phyloP scores from a whole-genome alignment of 2,888 invertebrate species.

The Ophion ellenae region DNA sequence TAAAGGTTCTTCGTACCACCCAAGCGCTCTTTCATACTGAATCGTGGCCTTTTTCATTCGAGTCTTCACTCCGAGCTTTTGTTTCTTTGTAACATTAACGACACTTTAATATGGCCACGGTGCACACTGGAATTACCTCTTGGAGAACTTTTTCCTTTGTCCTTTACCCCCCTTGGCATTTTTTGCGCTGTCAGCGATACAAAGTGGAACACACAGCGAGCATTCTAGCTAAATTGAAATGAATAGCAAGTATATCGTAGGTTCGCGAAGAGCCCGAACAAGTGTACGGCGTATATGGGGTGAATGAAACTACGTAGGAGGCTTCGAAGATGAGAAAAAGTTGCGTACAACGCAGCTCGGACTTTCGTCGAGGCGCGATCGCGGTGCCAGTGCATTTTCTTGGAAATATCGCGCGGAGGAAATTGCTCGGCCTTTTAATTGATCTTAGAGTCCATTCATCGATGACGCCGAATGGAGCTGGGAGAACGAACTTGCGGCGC shows the following conservation, averaged over 20 bases:
- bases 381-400: slow-evolving; percentile 30
- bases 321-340: slow-evolving; percentile 40
- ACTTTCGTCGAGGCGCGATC: slow-evolving; percentile 42
- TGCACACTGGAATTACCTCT: slow-evolving; percentile 38
- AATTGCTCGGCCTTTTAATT: slow-evolving; percentile 16
- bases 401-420: slow-evolving; percentile 37
- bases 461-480: background rate
- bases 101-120: slow-evolving; percentile 39
- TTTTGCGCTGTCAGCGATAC: slow-evolving; percentile 18
- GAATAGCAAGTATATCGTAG: slow-evolving; percentile 33
- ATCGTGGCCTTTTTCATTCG: slow-evolving; percentile 6
- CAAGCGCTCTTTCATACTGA: slow-evolving; percentile 50
- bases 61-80: slow-evolving; percentile 29
- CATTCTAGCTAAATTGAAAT: slow-evolving; percentile 43
- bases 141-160: slow-evolving; percentile 18
- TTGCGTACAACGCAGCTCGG: slow-evolving; percentile 4
- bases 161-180: slow-evolving; percentile 18
- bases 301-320: slow-evolving; percentile 25
- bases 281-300: background rate
- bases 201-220: slow-evolving; percentile 44
- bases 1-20: slow-evolving; percentile 60
- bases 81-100: slow-evolving; percentile 52
- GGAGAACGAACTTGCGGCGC: background rate
- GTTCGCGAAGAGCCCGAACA: slow-evolving; percentile 23
- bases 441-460: slow-evolving; percentile 16